Evolutionary conservation across 2,888 invertebrate genomes (phyloP), one percentile per base, ranked within the genome.

Genomic region (Thereva unica): DNA sequence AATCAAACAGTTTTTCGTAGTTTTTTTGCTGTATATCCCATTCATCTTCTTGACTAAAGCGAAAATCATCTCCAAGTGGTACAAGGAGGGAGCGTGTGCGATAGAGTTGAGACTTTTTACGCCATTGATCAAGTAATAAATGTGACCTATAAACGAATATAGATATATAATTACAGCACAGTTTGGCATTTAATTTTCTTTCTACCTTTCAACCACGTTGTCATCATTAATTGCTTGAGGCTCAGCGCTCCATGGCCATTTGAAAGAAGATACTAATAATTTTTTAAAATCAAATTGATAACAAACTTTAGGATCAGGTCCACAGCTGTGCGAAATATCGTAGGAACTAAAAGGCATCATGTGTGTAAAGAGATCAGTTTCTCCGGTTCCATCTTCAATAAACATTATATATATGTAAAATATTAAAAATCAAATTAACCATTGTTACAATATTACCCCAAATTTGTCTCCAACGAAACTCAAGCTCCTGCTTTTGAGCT

Each of bases 311-410:
- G 81, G 81, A 82, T 99, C 96, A 0, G 99, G 99, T 0, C 99
- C 99, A 78, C 99, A 99, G 0, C 98, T 96, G 78, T 99, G 99
- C 0, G 99, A 98, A 6, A 98, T 86, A 77, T 99, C 98, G 75
- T 99, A 99, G 1, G 95, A 95, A 81, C 98, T 99, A 82, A 99
- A 99, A 0, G 99, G 99, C 95, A 99, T 97, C 90, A 97, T 87
- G 77, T 99, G 98, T 1, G 96, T 95, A 64, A 97, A 89, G 74
- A 98, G 88, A 73, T 96, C 96, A 0, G 92, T 92, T 66, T 86
- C 85, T 0, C 92, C 92, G 9, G 82, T 84, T n/a, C 86, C 87
- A 82, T 97, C 93, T 92, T 79, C 55, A 80, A 76, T 2, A 23
- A 23, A 23, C 23, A 23, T 23, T 23, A 2, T 23, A 23, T n/a